Evolutionary conservation across 2,888 invertebrate species (phyloP), one percentile per base, ranked within the genome.

Genomic region (Microplitis deprimator): DNA sequence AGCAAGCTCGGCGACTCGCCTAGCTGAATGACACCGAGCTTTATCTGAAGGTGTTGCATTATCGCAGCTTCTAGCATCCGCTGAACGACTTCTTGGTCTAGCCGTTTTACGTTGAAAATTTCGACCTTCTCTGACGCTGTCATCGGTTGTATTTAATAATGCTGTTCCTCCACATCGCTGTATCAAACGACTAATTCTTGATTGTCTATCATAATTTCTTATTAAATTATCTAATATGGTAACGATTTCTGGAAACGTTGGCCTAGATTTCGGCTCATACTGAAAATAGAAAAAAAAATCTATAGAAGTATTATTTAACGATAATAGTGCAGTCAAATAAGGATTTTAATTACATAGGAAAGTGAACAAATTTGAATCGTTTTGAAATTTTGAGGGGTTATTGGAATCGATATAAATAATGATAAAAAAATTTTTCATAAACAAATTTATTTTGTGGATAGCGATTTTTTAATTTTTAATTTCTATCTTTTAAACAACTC

Each of bases 181-280:
- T 68, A 87, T 88, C 5, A 83, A 83, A 17, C 85, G 81, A 40
- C 70, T 84, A 4, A 76, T 71, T 75, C 85, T 87, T 3, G 81
- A 72, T 16, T 87, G 86, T 39, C 87, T 86, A 71, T 87, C 85
- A 73, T 83, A 85, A 8, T 78, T 82, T 7, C 82, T 87, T 83
- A 94, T 93, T 87, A 93, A 91, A 8, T 81, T 84, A 75, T 92
- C 91, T 78, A 92, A 86, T 10, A 86, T 94, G 84, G 92, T 92
- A 84, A 93, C 93, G 88, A 96, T 94, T 89, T 97, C 97, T 64
- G 93, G 92, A 91, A 97, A 97, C 84, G 95, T 94, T 78, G 97
- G 97, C 84, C 98, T 94, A 89, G 94, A 96, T 88, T 94, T 95
- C 39, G 97, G 94, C 89, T 97, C 97, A 90, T 96, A 96, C 96